Base-by-base conservation (phyloP, 1,140 invertebrate genomes). In the Helicoverpa armigera region DNA sequence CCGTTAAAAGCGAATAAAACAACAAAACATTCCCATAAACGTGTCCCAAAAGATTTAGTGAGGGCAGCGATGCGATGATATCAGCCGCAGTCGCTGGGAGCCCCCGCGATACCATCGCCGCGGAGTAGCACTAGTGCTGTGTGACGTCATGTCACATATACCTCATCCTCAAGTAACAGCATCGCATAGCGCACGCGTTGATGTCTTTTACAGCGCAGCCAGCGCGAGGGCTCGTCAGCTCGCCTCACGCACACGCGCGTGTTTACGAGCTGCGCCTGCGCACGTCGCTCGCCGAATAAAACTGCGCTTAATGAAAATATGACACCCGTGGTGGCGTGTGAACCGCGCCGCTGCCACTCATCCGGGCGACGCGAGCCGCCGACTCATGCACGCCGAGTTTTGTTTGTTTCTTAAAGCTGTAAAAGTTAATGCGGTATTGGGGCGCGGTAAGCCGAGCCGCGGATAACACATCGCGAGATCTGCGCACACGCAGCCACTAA, bases 231-330 rank as follows among this genome's bases (percentile, higher is more conserved):
- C 43, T 65, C 14, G 61, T 5, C 63, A 35, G 35, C 35, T 48
- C 31, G 31, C 35, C 14, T 14, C 10, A 65, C 63, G 4, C 63
- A 14, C 60, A 63, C 23, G 35, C 31, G 13, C 31, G 43, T 35
- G 29, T 65, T 65, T 65, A 65, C 61, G 61, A 65, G 61, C 29
- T 23, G 23, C 61, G 13, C 63, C 63, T 48, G 48, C 48, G 50
- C 67, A 48, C 11, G 23, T 70, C 16, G 73, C 73, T 75, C 18
- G 43, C 73, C 35, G 54, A 75, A 50, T 75, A 61, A 75, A 61
- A 75, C 56, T 75, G 56, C 35, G 56, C 56, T 61, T 75, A 75
- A 75, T 75, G 73, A 75, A 75, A 75, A 75, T 75, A 75, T 75
- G 73, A 75, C 18, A 63, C 73, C 48, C 23, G 10, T 10, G 58